Base-by-base conservation (phyloP, 2,113 vertebrate genomes). In the Syngnathus floridae region DNA sequence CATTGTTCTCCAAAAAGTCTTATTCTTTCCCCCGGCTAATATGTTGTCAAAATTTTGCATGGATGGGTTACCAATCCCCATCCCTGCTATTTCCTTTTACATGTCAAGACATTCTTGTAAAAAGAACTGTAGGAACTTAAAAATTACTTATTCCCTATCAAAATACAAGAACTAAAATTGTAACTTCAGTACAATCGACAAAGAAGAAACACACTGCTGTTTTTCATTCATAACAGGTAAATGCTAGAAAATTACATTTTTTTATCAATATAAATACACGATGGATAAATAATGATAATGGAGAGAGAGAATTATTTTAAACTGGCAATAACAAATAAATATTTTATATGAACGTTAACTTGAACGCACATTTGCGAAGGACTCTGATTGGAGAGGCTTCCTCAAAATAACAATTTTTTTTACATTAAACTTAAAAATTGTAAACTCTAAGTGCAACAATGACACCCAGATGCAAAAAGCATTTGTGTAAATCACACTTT, bases 361-460 rank as follows among this genome's bases (percentile, higher is more conserved):
- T 91, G 93, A 95, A 95, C 94, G 95, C 93, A 93, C 93, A 86
- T 92, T 88, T 74, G 89, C 91, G 92, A 94, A 94, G 92, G 89
- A 90, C 86, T 4, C 81, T 92, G 92, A 91, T 92, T 90, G 87
- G 84, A 90, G 84, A 80, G 81, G 86, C 93, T 94, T 93, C 90
- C 91, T 86, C 86, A 92, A 92, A 92, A 91, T 93, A 94, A 93
- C 90, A 92, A 87, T 84, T 91, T 89, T 84, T 87, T 87, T 86
- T 88, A 90, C 87, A 91, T 90, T 93, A 93, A 90, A 93, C 94
- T 94, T 96, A 89, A 90, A 31, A 93, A 94, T 95, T 99, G 95
- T 99, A 98, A 99, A 98, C 96, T 96, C 93, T 94, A 98, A 99
- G 96, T 99, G 96, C 96, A 98, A 98, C 90, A 91, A 94, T 92